Evolutionary conservation across 2,888 invertebrate species (phyloP).

Genomic region (Corbicula japonica): DNA sequence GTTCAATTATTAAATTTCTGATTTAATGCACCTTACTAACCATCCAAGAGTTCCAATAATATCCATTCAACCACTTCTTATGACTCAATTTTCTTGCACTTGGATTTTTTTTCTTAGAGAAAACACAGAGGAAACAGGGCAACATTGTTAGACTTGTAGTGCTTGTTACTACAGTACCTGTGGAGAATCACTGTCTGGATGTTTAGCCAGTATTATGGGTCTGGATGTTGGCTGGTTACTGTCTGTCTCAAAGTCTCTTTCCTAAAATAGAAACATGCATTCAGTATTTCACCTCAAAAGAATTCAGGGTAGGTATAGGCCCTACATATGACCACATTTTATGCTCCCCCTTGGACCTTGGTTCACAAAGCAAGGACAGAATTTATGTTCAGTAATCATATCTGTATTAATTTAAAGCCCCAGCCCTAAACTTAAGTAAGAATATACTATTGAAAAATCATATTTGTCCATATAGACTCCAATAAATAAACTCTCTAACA

Average conservation of each 20-base stretch:
- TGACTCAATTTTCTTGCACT: no score
- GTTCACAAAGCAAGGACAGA: neutral
- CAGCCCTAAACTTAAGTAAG: neutral
- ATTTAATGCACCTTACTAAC: no score
- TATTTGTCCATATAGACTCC: no score
- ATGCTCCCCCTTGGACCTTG: neutral
- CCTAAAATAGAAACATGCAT: conserved; percentile 34
- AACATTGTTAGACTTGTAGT: neutral
- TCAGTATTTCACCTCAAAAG: neutral
- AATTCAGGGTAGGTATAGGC: neutral
- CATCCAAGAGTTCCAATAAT: no score
- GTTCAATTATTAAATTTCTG: no score
- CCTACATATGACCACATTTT: neutral
- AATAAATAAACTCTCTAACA: no score
- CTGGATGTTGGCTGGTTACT: conserved; percentile 59
- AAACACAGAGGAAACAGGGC: neutral
- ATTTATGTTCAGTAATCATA: neutral
- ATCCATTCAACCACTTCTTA: no score
- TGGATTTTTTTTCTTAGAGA: no score
- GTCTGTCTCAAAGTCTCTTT: conserved; percentile 62
- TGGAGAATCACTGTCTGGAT: conserved; percentile 47
- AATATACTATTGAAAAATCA: no score
- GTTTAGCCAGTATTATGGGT: conserved; percentile 78
- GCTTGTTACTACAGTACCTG: conserved; percentile 33
- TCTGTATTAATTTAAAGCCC: neutral